Conservation (phyloP, 2,113 vertebrate species). For the Hemiprocne comata region DNA sequence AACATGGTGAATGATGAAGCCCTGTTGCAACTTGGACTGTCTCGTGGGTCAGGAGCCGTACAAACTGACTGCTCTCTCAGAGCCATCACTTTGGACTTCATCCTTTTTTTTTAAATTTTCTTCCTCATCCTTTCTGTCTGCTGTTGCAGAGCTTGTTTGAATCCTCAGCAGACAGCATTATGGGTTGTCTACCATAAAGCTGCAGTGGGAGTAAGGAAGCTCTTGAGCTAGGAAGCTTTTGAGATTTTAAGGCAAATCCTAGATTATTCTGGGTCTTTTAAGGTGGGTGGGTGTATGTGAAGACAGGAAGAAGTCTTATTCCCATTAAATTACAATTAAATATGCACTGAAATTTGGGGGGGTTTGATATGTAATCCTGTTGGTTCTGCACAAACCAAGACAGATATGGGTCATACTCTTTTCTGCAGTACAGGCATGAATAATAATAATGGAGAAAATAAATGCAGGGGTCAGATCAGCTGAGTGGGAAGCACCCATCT, state of each 20-base stretch:
- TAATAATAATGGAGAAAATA: not conserved
- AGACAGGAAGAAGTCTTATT: not conserved
- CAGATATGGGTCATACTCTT: not conserved
- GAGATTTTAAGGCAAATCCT: conserved; percentile 52
- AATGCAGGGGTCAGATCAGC: not conserved
- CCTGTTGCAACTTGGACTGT: not conserved
- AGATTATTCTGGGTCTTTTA: conserved; percentile 39
- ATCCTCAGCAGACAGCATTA: not conserved
- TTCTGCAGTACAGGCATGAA: not conserved
- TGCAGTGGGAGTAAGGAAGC: conserved; percentile 36
- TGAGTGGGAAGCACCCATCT: not conserved
- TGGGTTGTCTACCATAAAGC: not conserved
- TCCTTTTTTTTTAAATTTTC: not conserved
- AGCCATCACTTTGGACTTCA: not conserved
- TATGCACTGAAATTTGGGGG: not conserved
- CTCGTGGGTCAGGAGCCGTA: accelerated
- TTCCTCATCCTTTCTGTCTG: not conserved
- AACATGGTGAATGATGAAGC: not conserved
- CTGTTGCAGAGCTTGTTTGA: not conserved
- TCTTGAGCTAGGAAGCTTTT: not conserved
- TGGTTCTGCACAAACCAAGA: not conserved
- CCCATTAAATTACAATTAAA: not conserved
- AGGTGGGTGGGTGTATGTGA: not conserved
- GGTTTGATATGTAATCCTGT: not conserved
- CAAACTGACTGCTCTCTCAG: not conserved